phyloP scores from a whole-genome alignment of 1,140 invertebrate species.

The Cydia fagiglandana region DNA sequence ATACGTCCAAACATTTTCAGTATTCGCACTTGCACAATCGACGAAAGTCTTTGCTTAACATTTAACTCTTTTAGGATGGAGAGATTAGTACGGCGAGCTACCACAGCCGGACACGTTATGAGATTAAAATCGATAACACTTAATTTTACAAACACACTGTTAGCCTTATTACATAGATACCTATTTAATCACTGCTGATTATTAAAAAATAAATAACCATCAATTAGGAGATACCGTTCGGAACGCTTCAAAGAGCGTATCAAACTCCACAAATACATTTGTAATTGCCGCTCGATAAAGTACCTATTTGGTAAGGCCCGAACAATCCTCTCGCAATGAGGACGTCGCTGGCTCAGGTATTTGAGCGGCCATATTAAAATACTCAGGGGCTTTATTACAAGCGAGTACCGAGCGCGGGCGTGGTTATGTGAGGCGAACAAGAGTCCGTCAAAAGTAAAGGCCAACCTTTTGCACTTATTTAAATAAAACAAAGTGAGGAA shows the following conservation, averaged over 20 bases:
- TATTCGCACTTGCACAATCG: too few relatives aligned
- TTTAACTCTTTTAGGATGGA: too few relatives aligned
- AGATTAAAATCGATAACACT: neutral
- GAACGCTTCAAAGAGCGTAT: neutral
- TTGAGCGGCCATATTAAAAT: conserved; percentile 7
- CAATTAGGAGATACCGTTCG: neutral
- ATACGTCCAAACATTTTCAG: too few relatives aligned
- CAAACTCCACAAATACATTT: conserved; percentile 8
- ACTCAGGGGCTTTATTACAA: conserved; percentile 3
- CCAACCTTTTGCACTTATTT: too few relatives aligned
- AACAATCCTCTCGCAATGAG: neutral
- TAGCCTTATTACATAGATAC: neutral
- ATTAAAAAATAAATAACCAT: conserved; percentile 1
- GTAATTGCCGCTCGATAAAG: conserved; percentile 1
- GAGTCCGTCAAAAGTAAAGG: too few relatives aligned
- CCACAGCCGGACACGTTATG: too few relatives aligned
- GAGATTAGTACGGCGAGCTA: too few relatives aligned
- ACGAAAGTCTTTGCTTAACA: too few relatives aligned
- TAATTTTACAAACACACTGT: neutral
- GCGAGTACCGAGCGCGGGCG: neutral
- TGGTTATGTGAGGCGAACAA: too few relatives aligned
- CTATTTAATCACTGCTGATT: conserved; percentile 1
- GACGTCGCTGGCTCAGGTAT: conserved; percentile 8
- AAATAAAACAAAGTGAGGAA: too few relatives aligned
- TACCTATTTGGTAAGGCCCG: conserved; percentile 14